Percentiles rank a stretch among this genome's conserved stretches.
These are phyloP conservation scores for Myzus persicae DNA, from an alignment of 1,140 invertebrate species.

Conservation along the genomic window DNA sequence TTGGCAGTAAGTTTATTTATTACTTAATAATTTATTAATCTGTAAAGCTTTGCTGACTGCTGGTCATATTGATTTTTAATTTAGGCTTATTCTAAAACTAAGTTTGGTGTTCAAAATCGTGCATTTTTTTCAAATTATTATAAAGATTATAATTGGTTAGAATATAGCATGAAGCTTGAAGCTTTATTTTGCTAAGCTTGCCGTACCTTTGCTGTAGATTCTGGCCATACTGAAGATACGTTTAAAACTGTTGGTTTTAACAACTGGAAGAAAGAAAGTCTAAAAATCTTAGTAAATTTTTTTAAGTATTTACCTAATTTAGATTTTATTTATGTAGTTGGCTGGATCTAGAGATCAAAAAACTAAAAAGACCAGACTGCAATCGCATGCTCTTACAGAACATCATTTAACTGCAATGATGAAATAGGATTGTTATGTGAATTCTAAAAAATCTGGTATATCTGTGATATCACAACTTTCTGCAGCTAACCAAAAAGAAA, in stretches of 20 bases:
- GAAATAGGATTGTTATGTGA: background rate
- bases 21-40: too few species aligned
- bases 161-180: background rate
- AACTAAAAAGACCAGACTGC: background rate
- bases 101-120: too few species aligned
- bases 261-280: background rate
- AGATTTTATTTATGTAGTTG: background rate
- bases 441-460: conserved; percentile 1
- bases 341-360: background rate
- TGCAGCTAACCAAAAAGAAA: background rate
- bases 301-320: background rate
- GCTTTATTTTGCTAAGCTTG: background rate
- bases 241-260: background rate
- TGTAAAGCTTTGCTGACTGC: too few species aligned
- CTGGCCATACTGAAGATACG: background rate
- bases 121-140: background rate
- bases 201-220: background rate
- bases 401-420: background rate
- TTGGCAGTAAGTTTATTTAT: too few species aligned
- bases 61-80: too few species aligned
- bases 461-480: background rate
- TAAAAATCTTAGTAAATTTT: background rate
- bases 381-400: background rate
- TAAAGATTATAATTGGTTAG: conserved; percentile 3
- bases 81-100: too few species aligned